Conservation (phyloP, 2,888 invertebrate species). For the Plagodis pulveraria region DNA sequence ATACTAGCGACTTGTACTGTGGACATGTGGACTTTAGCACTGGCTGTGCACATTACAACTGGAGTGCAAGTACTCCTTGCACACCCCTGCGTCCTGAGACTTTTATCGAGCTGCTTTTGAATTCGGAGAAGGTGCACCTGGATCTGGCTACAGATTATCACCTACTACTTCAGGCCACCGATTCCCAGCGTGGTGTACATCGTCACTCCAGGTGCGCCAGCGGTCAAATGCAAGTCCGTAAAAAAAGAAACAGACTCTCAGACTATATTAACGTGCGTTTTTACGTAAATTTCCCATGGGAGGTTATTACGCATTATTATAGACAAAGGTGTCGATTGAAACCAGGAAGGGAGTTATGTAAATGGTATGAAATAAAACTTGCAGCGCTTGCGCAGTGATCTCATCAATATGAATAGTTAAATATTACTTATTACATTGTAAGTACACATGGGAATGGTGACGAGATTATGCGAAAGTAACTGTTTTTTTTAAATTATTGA, state of each 20-base stretch:
- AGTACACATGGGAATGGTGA: conserved; percentile 12
- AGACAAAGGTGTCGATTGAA: conserved; percentile 30
- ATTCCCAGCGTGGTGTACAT: too few relatives aligned
- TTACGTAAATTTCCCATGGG: conserved; percentile 32
- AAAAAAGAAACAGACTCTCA: neutral
- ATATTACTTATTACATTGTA: conserved; percentile 3
- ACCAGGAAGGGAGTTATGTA: conserved; percentile 29
- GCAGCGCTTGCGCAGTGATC: conserved; percentile 18
- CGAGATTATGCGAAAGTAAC: conserved; percentile 13
- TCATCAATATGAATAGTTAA: conserved; percentile 13
- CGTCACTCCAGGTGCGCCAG: too few relatives aligned
- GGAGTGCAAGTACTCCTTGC: too few relatives aligned
- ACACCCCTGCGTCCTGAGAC: too few relatives aligned
- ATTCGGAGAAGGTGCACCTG: too few relatives aligned
- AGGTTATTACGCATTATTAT: conserved; percentile 30
- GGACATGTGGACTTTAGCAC: too few relatives aligned
- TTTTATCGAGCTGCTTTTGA: too few relatives aligned
- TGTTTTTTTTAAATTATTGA: neutral
- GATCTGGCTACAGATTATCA: too few relatives aligned
- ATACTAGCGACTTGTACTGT: too few relatives aligned
- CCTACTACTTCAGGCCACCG: too few relatives aligned
- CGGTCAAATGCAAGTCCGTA: too few relatives aligned
- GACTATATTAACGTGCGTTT: neutral
- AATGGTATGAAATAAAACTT: conserved; percentile 24
- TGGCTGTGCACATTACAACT: too few relatives aligned